Evolutionary conservation across 1,140 invertebrate genomes (phyloP).

Genomic region (Calephelis virginiensis): DNA sequence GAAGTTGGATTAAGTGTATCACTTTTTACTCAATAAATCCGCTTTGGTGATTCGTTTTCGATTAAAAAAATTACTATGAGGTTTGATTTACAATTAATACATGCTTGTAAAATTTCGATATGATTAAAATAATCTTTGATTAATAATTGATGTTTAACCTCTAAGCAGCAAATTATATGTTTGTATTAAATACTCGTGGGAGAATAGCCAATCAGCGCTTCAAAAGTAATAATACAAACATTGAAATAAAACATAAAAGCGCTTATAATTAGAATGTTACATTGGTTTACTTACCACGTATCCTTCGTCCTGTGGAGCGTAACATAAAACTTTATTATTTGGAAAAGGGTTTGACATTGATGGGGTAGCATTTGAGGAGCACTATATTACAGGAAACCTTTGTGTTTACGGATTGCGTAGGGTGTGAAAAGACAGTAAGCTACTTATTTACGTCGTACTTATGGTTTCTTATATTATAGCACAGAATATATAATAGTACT

Average conservation of each 20-base stretch:
- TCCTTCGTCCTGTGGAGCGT: constrained; percentile 72
- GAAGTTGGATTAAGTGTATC: no score
- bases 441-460: not conserved
- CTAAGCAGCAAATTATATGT: no score
- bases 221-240: not conserved
- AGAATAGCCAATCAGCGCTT: no score
- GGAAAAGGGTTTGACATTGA: constrained; percentile 25
- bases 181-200: not conserved
- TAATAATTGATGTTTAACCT: no score
- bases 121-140: no score
- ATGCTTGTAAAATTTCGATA: no score
- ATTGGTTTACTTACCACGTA: constrained; percentile 69
- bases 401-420: not conserved
- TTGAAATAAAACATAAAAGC: constrained; percentile 2
- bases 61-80: no score
- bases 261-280: constrained; percentile 24
- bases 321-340: constrained; percentile 62
- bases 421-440: not conserved
- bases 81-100: no score
- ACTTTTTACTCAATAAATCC: no score
- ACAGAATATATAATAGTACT: no score
- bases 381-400: constrained; percentile 4
- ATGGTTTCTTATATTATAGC: no score
- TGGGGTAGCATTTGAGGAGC: constrained; percentile 1
- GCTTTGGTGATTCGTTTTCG: no score